phyloP scores from a whole-genome alignment of 2,888 invertebrate species.

The Julus scandinavius region DNA sequence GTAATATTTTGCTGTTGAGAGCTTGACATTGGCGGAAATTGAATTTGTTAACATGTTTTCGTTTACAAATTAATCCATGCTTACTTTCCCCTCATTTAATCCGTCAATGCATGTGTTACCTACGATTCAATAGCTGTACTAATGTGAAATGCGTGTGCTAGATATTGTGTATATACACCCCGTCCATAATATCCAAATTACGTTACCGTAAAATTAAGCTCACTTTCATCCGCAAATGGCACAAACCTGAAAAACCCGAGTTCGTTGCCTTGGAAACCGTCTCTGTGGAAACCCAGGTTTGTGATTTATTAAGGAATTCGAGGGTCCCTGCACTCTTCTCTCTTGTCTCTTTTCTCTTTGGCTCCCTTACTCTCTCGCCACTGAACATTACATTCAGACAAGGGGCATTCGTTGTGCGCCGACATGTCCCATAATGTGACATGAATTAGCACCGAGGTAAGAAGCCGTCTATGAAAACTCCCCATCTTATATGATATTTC shows the following conservation, averaged over 20 bases:
- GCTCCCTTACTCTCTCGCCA: not conserved
- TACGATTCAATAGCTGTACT: not conserved
- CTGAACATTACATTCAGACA: not conserved
- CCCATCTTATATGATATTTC: not conserved
- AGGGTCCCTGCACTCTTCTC: conserved; percentile 24
- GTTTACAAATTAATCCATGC: not conserved
- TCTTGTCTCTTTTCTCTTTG: not conserved
- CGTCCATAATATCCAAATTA: conserved; percentile 1
- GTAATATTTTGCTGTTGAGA: not conserved
- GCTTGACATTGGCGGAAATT: not conserved
- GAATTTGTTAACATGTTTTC: not conserved
- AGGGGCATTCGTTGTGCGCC: not conserved
- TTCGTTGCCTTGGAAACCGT: conserved; percentile 27
- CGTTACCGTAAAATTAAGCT: conserved; percentile 22
- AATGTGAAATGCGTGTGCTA: not conserved
- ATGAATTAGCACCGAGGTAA: conserved; percentile 39
- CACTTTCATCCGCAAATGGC: conserved; percentile 28
- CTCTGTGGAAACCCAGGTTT: conserved; percentile 34
- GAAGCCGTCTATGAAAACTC: not conserved
- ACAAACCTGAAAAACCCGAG: conserved; percentile 6
- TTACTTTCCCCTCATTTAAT: not conserved
- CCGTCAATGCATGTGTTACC: not conserved
- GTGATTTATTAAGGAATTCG: conserved; percentile 41
- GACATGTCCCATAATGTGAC: not conserved
- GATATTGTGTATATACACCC: conserved; percentile 1